Evolutionary conservation across 2,797 vertebrate genomes (phyloP), one percentile per base, ranked within the genome.

Genomic region (Atherinosoma microstoma): DNA sequence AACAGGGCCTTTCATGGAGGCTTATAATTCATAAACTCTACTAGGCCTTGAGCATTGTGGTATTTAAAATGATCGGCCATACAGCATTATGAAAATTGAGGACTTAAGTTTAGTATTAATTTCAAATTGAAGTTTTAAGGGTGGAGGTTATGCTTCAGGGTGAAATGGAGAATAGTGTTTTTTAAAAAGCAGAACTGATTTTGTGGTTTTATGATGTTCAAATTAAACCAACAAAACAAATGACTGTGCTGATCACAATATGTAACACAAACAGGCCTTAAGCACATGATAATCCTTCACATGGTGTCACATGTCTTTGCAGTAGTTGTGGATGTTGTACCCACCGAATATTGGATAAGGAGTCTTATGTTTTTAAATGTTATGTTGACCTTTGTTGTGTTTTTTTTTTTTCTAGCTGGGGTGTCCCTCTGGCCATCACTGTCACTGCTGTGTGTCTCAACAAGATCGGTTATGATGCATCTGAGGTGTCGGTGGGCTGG

Each of bases 401-500:
- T 32, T 32, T 4, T 32, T 32, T 4, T 32, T 2, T 68, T 38
- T 77, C 20, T 80, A 99, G 98, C 91, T 99, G 98, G 98, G 96
- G 97, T 0, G 63, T 99, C 4, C 98, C 98, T 0, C 87, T 99
- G 51, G 85, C 47, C 83, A 97, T 99, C 89, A 99, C 97, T 0
- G 84, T 90, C 6, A 91, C 94, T 0, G 98, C 98, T 0, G 93
- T 99, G 18, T 84, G 84, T 3, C 91, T 99, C 15, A 94, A 94
- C 84, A 99, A 98, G 92, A 99, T 99, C 0, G 98, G 98, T 66
- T 99, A 97, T 0, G 96, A 98, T 0, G 97, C 97, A 0, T 99
- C 98, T 0, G 97, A 98, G 0, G 97, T 99, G 57, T 98, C 98
- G 0, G 98, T 99, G 66, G 98, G 98, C 87, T 99, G 98, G 98